These are phyloP conservation scores for Cottoperca gobio DNA, from an alignment of 2,797 vertebrate genomes.

Conservation along the genomic window DNA sequence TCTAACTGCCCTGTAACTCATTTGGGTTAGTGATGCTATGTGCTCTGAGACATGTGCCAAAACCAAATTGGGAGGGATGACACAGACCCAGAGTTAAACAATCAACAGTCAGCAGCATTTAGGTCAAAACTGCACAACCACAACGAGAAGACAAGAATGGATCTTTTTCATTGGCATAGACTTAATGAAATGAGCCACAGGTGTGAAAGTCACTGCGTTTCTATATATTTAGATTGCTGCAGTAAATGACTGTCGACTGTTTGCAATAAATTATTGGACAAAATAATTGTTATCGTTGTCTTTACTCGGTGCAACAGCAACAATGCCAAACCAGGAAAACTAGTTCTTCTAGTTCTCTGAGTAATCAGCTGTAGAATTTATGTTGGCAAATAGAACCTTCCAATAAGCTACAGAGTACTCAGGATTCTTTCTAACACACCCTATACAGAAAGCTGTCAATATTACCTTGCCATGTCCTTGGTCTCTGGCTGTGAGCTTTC, in stretches of 20 bases:
- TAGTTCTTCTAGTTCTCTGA: not conserved
- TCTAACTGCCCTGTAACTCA: not conserved
- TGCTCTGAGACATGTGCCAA: not conserved
- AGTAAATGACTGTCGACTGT: not conserved
- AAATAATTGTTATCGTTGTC: not conserved
- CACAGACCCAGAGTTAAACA: no score
- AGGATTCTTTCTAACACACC: not conserved
- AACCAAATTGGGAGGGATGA: not conserved
- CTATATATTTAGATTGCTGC: not conserved
- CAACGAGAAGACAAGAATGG: not conserved
- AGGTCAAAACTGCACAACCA: no score
- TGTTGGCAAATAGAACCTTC: not conserved
- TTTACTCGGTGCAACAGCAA: not conserved
- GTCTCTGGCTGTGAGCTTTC: constrained; percentile 91
- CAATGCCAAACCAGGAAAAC: not conserved
- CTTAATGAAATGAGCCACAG: not conserved
- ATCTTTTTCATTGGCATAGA: not conserved
- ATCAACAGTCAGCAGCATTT: no score
- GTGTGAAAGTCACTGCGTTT: not conserved
- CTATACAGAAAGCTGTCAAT: not conserved
- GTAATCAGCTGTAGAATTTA: not conserved
- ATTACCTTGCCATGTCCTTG: constrained; percentile 96
- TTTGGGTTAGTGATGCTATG: not conserved
- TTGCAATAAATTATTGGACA: not conserved
- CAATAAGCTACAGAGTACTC: not conserved